Evolutionary conservation across 2,888 invertebrate species (phyloP).

Genomic region (Pecten maximus): DNA sequence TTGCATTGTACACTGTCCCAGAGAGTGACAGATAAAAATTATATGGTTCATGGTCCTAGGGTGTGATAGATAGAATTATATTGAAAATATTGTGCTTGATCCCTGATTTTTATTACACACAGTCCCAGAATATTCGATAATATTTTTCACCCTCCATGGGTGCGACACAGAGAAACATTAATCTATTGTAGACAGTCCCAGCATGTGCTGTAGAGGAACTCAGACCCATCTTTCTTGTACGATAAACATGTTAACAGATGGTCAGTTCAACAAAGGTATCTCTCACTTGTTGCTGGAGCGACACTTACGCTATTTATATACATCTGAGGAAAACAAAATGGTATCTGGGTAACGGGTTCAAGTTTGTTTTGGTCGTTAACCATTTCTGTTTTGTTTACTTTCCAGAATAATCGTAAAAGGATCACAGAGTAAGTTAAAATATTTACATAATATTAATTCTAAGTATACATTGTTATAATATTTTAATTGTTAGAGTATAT

Average conservation of each 20-base stretch:
- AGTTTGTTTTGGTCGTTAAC: constrained; percentile 3
- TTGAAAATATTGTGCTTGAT: too few relatives aligned
- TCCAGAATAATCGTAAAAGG: background rate
- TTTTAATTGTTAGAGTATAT: too few relatives aligned
- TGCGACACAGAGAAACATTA: too few relatives aligned
- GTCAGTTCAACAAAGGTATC: background rate
- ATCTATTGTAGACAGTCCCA: background rate
- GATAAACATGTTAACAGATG: constrained; percentile 25
- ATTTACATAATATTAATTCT: background rate
- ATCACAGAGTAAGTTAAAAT: background rate
- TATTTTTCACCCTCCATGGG: too few relatives aligned
- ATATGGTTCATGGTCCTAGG: too few relatives aligned
- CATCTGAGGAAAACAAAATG: background rate
- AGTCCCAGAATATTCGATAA: too few relatives aligned
- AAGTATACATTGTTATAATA: too few relatives aligned
- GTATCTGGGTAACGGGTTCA: background rate
- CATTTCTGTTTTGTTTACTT: background rate
- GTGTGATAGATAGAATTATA: too few relatives aligned
- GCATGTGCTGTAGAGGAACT: background rate
- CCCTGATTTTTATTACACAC: background rate
- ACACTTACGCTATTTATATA: background rate
- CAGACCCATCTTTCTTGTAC: background rate
- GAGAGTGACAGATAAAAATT: too few relatives aligned
- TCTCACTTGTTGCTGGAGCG: constrained; percentile 11
- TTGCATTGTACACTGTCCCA: too few relatives aligned